A percentile compares a stretch with the other conserved stretches of the same genome.
These are phyloP conservation scores for Philantomba maxwellii DNA, from an alignment of 2,113 vertebrate species.

Conservation along the genomic window DNA sequence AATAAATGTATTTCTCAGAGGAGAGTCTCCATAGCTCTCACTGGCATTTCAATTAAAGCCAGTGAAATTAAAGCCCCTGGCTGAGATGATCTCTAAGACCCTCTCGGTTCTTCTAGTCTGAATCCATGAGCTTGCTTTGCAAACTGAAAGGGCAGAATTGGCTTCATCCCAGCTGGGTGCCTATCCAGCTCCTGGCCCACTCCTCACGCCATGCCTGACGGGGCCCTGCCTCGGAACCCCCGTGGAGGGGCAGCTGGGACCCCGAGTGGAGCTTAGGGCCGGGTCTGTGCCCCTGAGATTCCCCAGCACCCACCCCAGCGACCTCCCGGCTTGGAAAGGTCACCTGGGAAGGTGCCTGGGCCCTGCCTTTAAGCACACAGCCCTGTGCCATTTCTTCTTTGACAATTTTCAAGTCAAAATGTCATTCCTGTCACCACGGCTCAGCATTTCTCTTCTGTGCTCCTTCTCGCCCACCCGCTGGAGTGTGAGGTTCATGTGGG, in stretches of 20 bases:
- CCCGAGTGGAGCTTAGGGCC: neutral
- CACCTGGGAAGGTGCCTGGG: neutral
- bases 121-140: neutral
- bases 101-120: neutral
- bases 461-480: constrained; percentile 48
- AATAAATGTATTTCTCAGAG: neutral
- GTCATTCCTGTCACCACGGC: constrained; percentile 63
- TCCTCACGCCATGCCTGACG: rapidly evolving
- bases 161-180: neutral
- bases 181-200: neutral
- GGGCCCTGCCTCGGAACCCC: neutral
- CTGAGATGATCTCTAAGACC: neutral
- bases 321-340: constrained; percentile 33
- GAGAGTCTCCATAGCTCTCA: neutral
- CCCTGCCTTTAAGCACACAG: constrained; percentile 38
- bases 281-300: neutral
- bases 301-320: neutral
- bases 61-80: neutral
- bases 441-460: constrained; percentile 35
- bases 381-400: constrained; percentile 46
- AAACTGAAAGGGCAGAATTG: neutral
- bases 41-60: neutral
- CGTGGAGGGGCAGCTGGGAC: neutral
- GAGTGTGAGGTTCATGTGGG: constrained; percentile 21
- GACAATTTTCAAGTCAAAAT: constrained; percentile 71